Percentiles rank a stretch among this genome's conserved stretches.
phyloP scores from a whole-genome alignment of 2,797 vertebrate species.

The Fringilla coelebs region DNA sequence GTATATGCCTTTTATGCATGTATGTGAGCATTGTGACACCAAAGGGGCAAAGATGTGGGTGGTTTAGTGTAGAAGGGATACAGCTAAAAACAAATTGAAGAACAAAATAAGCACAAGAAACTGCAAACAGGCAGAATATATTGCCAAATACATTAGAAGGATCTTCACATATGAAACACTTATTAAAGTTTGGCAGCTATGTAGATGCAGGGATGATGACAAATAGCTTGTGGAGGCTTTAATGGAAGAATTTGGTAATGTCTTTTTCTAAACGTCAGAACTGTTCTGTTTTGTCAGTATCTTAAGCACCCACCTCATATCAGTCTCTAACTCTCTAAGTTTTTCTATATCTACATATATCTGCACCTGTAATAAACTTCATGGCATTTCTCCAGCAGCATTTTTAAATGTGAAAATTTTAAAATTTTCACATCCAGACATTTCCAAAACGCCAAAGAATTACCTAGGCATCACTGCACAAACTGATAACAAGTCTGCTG shows the following conservation, averaged over 20 bases:
- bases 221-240: not conserved
- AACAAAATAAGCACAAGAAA: not conserved
- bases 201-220: not conserved
- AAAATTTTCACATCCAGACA: not conserved
- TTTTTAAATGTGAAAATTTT: not conserved
- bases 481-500: not conserved
- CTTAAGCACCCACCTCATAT: not conserved
- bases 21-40: not conserved
- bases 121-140: not conserved
- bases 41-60: not conserved
- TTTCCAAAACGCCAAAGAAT: not conserved
- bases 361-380: not conserved
- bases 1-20: not conserved
- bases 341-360: not conserved
- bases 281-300: not conserved
- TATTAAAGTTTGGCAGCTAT: not conserved
- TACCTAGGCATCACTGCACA: not conserved
- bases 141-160: not conserved
- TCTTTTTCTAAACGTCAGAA: not conserved
- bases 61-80: not conserved
- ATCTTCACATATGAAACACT: not conserved
- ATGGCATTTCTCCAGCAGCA: not conserved
- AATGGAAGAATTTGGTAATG: not conserved
- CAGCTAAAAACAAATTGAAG: not conserved
- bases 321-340: not conserved